Percentiles rank a stretch among this genome's conserved stretches.
phyloP scores from a whole-genome alignment of 2,797 vertebrate genomes.

The Centroberyx gerrardi region DNA sequence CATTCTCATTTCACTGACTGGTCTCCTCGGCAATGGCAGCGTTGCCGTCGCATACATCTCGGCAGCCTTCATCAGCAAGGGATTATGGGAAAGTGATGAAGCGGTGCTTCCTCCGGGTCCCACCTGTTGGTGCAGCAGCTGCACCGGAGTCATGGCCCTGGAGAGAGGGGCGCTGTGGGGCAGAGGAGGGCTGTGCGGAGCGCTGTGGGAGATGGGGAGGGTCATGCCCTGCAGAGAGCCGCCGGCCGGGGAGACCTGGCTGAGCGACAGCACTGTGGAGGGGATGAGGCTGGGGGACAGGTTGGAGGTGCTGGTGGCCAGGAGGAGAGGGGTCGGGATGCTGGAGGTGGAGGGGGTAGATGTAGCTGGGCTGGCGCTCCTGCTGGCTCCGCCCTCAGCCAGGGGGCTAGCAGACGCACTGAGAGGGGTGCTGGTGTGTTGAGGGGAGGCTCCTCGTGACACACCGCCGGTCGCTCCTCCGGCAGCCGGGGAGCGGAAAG shows the following conservation, averaged over 20 bases:
- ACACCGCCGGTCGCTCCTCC: slow-evolving; percentile 66
- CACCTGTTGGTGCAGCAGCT: slow-evolving; percentile 77
- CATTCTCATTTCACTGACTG: slow-evolving; percentile 82
- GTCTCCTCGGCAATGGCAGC: slow-evolving; percentile 87
- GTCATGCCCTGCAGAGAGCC: slow-evolving; percentile 80
- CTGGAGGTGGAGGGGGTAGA: slow-evolving; percentile 65
- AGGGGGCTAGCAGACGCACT: slow-evolving; percentile 52
- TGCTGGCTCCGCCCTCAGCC: slow-evolving; percentile 60
- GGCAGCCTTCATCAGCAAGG: slow-evolving; percentile 76
- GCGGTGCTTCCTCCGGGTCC: slow-evolving; percentile 65
- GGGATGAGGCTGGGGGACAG: slow-evolving; percentile 83
- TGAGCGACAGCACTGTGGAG: slow-evolving; percentile 81
- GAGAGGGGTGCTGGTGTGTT: slow-evolving; percentile 67
- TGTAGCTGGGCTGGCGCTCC: slow-evolving; percentile 49
- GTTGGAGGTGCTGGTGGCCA: slow-evolving; percentile 75
- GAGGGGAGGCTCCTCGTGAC: slow-evolving; percentile 68
- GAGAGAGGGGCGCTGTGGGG: slow-evolving; percentile 87
- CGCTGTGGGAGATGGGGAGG: slow-evolving; percentile 78
- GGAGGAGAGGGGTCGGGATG: slow-evolving; percentile 61
- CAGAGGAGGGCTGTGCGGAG: slow-evolving; percentile 86
- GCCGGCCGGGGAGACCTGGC: slow-evolving; percentile 71
- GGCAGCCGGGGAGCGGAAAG: slow-evolving; percentile 59
- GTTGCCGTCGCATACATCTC: slow-evolving; percentile 87
- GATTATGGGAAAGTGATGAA: slow-evolving; percentile 72
- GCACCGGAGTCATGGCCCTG: slow-evolving; percentile 86